Conservation (phyloP, 2,888 invertebrate species). For the Leptinotarsa tumamoca region DNA sequence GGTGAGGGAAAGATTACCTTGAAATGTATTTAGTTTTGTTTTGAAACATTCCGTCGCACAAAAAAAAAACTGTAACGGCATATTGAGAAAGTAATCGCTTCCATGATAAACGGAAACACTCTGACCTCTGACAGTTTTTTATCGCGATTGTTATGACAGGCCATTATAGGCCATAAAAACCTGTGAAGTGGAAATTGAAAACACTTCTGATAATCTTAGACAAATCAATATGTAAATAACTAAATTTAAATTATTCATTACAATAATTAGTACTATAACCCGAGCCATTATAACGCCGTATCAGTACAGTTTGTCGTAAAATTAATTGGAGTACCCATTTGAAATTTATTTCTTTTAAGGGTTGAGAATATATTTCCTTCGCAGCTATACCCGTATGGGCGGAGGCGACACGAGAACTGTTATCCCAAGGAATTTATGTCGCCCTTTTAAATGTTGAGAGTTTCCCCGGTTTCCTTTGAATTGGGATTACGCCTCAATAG, state of each 20-base stretch:
- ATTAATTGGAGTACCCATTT: constrained; percentile 14
- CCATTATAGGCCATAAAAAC: constrained; percentile 14
- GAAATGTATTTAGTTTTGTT: too few species aligned
- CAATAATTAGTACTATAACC: constrained; percentile 13
- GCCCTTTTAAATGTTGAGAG: neutral
- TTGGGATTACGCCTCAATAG: neutral
- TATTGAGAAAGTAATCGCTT: neutral
- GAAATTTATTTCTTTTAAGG: neutral
- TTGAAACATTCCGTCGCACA: too few species aligned
- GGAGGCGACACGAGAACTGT: neutral
- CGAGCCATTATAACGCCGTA: constrained; percentile 6
- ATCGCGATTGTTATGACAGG: constrained; percentile 12
- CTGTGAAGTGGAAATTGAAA: constrained; percentile 19
- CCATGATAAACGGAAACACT: constrained; percentile 2
- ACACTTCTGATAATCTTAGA: constrained; percentile 18
- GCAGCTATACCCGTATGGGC: neutral
- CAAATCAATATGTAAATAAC: constrained; percentile 19
- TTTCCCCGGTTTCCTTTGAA: neutral
- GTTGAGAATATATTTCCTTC: neutral
- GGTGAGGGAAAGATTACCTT: too few species aligned
- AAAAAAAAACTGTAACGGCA: too few species aligned
- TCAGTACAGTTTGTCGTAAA: constrained; percentile 17
- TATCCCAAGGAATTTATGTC: neutral
- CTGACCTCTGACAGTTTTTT: constrained; percentile 11
- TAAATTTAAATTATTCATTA: constrained; percentile 21